Base-by-base conservation (phyloP, 1,140 invertebrate species). In the Ladona fulva region DNA sequence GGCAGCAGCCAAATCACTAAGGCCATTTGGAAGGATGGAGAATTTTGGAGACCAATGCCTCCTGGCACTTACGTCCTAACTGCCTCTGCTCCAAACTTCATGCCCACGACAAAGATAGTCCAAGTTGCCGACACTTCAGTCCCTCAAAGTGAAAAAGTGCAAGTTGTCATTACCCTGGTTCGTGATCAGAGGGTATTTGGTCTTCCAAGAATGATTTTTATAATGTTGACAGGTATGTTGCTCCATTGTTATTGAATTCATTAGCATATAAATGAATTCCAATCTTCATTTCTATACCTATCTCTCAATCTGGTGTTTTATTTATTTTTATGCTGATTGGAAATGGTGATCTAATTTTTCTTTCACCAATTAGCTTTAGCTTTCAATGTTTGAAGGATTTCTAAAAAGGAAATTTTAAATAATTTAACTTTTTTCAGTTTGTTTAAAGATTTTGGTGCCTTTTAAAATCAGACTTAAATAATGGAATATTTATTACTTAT, bases 191-290 rank as follows among this genome's bases (percentile, higher is more conserved):
- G 84, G 73, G 87, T 95, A 42, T 84, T 91, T 78, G 93, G 93
- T 0, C 85, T 95, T 85, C 91, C 93, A 0, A 86, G 92, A 44
- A 84, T 92, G 11, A 86, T 91, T 0, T 95, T 95, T 82, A 89
- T 94, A 73, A 87, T 93, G 79, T 81, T 93, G 3, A 85, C 90
- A 79, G 92, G 93, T 91, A 83, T 78, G 52, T 66, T 37, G 29
- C 1, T 19, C 5, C 14, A 66, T 66, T 66, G 14, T 6, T 22
- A 66, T 66, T 16, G 12, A 6, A 19, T 66, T 19, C 14, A 66
- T 66, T 12, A 66, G 52, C n/a, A 66, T 66, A 12, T n/a, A n/a
- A n/a, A n/a, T n/a, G n/a, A n/a, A n/a, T n/a, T n/a, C n/a, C n/a
- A n/a, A n/a, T n/a, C n/a, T n/a, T n/a, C n/a, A n/a, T n/a, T n/a